Base-by-base conservation (phyloP, 2,888 invertebrate genomes). In the Coenonympha glycerion region DNA sequence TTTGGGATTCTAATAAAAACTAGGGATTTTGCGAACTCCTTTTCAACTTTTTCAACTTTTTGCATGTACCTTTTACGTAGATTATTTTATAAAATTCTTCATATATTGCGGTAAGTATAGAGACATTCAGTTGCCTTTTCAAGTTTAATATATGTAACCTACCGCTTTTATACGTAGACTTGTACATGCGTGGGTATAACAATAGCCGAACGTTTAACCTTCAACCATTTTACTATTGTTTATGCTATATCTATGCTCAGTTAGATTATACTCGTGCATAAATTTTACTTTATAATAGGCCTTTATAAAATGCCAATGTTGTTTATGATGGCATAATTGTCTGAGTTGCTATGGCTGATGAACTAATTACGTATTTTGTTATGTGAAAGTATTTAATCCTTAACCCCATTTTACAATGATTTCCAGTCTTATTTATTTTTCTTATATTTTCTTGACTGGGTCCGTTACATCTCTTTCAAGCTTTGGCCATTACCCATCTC, bases 1-100 rank as follows among this genome's bases (percentile, higher is more conserved):
- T 65, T 59, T 24, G 31, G 44, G 34, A 48, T 51, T 42, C 19
- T 47, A 47, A 36, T 34, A 54, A 48, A 52, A 49, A 49, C 30
- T n/a, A 45, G 6, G 9, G 34, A 18, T 15, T 11, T 47, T 21
- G 33, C 40, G 24, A 26, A 33, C 18, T 33, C 1, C 24, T n/a
- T 30, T 28, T 30, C 8, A 11, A n/a, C n/a, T n/a, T n/a, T 30
- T 28, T 30, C 8, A 11, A n/a, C n/a, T n/a, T 28, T 3, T 37
- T 21, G 15, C 28, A 8, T n/a, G 1, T 22, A 22, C 11, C 26
- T 37, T 21, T 6, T 31, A 31, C n/a, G n/a, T n/a, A n/a, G n/a
- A n/a, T n/a, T n/a, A n/a, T n/a, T n/a, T n/a, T n/a, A n/a, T n/a
- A n/a, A n/a, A n/a, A n/a, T n/a, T n/a, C n/a, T n/a, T n/a, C n/a